Evolutionary conservation across 2,888 invertebrate species (phyloP), one percentile per base, ranked within the genome.

Genomic region (Syrphus vitripennis): DNA sequence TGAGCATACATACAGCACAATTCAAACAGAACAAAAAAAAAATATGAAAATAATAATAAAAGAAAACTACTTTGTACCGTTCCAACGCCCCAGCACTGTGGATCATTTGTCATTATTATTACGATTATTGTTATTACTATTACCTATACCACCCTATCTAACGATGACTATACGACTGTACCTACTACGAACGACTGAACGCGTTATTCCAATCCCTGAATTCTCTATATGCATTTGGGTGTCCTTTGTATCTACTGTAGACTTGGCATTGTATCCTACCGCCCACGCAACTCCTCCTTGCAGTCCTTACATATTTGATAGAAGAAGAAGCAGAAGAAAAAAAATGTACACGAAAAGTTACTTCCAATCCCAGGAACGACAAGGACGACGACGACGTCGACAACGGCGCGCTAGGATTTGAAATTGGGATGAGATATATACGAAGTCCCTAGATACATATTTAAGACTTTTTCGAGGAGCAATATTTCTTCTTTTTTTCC

Each of bases 21-120:
- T 65, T 70, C 48, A 3, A 57, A 21, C 6, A 59, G 14, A 5
- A 6, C 4, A 26, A 26, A 53, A 53, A 53, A 34, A 75, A 81
- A 84, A 45, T 81, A 81, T 67, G 75, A 67, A 76, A 84, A 84
- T 84, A 84, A 81, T 71, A 81, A 84, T 84, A 81, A 84, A 76
- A 71, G 59, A 29, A 76, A 76, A 84, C 81, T 67, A 67, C 67
- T 67, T 24, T 59, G 59, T 84, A 81, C 75, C 70, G 63, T 59
- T 61, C 81, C 81, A 53, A 81, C 84, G 71, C 84, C 81, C 84
- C 14, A 45, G 57, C 70, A 75, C 65, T 84, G 81, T 71, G 71
- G 71, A 84, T 84, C 84, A 84, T 84, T 80, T 84, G 75, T 84
- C 81, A 84, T 84, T 84, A 84, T 84, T 84, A 84, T 84, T 84